Evolutionary conservation across 2,113 vertebrate species (phyloP).

Genomic region (Eptesicus fuscus): DNA sequence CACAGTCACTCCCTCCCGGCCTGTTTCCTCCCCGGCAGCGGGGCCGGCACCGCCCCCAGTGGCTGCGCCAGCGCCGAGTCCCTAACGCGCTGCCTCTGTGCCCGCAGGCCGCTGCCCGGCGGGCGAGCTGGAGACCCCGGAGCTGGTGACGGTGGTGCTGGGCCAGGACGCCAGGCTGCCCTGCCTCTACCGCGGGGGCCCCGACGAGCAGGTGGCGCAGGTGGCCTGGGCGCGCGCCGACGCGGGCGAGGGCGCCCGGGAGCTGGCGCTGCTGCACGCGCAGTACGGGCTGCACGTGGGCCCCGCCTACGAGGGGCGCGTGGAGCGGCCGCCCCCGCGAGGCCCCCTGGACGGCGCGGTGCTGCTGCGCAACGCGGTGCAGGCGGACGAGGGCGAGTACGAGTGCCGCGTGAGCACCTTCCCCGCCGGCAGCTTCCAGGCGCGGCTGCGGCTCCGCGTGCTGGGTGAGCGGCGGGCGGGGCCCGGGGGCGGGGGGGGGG

Average conservation of each 20-base stretch:
- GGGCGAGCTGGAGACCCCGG: conserved; percentile 72
- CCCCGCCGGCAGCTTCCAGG: conserved; percentile 81
- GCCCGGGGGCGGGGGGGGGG: too few species aligned
- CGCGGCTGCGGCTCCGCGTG: conserved; percentile 76
- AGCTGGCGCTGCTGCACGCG: conserved; percentile 76
- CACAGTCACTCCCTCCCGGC: too few species aligned
- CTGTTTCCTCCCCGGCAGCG: too few species aligned
- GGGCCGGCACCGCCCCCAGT: too few species aligned
- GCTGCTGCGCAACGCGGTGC: conserved; percentile 80
- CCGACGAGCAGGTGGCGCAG: conserved; percentile 80
- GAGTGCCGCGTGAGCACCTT: conserved; percentile 84
- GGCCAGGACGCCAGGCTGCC: conserved; percentile 83
- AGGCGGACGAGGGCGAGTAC: conserved; percentile 82
- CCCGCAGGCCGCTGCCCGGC: conserved; percentile 67
- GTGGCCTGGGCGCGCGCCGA: conserved; percentile 81
- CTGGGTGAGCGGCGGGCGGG: conserved; percentile 71
- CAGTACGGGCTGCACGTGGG: conserved; percentile 78
- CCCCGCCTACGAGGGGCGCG: conserved; percentile 74
- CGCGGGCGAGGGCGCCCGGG: not conserved
- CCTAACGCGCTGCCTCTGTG: not conserved
- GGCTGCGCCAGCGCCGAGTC: too few species aligned
- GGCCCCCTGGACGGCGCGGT: conserved; percentile 75
- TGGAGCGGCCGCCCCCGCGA: conserved; percentile 67
- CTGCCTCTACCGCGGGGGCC: conserved; percentile 79
- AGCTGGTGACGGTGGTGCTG: conserved; percentile 78